Conservation (phyloP, 2,113 vertebrate genomes). For the Otocyon megalotis region DNA sequence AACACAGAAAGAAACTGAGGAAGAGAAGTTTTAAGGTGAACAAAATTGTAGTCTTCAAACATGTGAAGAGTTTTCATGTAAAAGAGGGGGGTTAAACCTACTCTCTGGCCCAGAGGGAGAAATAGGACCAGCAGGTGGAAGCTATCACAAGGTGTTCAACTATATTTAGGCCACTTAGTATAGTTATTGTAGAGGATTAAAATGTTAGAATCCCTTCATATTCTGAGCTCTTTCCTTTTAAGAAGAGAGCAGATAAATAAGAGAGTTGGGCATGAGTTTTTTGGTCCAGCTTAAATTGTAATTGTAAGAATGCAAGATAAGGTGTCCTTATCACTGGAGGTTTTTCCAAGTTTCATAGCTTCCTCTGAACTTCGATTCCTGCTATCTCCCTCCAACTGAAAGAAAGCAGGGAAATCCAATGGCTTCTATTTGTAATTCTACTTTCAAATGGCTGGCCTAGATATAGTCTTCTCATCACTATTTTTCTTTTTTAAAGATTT, state of each 20-base stretch:
- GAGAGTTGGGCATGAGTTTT: neutral
- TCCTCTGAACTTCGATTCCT: slow-evolving; percentile 18
- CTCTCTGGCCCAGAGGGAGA: neutral
- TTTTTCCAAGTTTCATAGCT: neutral
- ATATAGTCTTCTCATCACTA: neutral
- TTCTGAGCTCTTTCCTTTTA: slow-evolving; percentile 2
- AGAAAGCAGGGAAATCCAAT: neutral
- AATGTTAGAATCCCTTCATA: neutral
- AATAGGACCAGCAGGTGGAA: neutral
- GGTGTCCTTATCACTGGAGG: neutral
- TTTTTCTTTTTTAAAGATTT: neutral
- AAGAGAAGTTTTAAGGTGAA: slow-evolving; percentile 43
- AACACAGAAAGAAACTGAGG: slow-evolving; percentile 27
- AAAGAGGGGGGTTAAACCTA: neutral
- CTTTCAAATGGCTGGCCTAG: neutral
- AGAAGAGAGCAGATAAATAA: neutral
- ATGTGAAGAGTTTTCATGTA: slow-evolving; percentile 19
- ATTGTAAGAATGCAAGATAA: slow-evolving; percentile 12
- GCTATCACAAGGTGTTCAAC: neutral
- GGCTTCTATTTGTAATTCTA: neutral
- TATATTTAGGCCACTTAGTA: neutral
- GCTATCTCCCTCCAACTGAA: neutral
- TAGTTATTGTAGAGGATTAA: neutral
- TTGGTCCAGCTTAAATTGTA: slow-evolving; percentile 28
- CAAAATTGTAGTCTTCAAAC: slow-evolving; percentile 30